Conservation (phyloP, 1,140 invertebrate species). For the Zelostemma sp. region DNA sequence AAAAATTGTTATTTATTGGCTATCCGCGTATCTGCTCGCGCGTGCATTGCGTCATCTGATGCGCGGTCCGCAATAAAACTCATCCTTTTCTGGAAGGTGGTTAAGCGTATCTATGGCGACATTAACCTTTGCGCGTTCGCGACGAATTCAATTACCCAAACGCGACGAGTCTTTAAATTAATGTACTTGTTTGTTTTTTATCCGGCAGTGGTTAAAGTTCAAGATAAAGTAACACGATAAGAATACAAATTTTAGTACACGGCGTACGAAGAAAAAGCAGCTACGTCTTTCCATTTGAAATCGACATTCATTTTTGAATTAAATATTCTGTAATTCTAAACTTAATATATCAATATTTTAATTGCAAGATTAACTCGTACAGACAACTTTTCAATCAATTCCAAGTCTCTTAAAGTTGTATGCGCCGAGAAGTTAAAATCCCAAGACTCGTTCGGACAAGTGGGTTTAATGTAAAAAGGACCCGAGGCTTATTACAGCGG, state of each 20-base stretch:
- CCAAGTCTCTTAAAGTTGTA: too few species aligned
- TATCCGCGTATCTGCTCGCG: not conserved
- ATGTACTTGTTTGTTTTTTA: not conserved
- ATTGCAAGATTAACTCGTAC: too few species aligned
- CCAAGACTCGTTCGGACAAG: too few species aligned
- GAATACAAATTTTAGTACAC: not conserved
- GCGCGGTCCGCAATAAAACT: not conserved
- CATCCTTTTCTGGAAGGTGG: constrained; percentile 1
- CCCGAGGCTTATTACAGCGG: too few species aligned
- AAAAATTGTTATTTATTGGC: constrained; percentile 7
- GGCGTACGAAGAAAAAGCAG: not conserved
- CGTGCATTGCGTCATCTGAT: constrained; percentile 3
- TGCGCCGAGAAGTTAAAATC: too few species aligned
- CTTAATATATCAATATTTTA: too few species aligned
- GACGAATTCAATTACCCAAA: constrained; percentile 3
- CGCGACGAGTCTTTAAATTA: not conserved
- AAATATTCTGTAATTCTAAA: too few species aligned
- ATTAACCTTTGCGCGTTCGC: not conserved
- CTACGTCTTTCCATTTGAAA: too few species aligned
- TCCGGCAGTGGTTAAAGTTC: not conserved
- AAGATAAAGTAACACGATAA: too few species aligned
- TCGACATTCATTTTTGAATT: too few species aligned
- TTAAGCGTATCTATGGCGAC: not conserved
- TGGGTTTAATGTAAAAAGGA: too few species aligned
- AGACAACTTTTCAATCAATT: too few species aligned